phyloP scores from a whole-genome alignment of 2,797 vertebrate species.

The Picus viridis region DNA sequence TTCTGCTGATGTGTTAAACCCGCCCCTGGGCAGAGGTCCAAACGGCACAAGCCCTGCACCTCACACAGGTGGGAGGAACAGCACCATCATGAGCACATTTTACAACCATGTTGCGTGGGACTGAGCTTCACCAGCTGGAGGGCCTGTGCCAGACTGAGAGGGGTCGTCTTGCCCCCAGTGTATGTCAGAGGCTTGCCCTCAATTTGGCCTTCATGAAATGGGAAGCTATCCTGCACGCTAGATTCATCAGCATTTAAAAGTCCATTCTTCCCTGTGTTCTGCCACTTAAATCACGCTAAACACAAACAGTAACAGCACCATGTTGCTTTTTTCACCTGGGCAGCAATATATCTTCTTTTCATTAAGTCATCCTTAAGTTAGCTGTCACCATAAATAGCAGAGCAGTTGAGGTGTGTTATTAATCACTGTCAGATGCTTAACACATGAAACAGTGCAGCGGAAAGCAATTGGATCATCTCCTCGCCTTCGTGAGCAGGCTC shows the following conservation, averaged over 20 bases:
- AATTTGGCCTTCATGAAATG: background rate
- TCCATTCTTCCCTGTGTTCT: rapidly evolving
- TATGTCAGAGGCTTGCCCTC: background rate
- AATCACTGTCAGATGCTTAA: background rate
- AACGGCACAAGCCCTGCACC: rapidly evolving
- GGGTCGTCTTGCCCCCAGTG: background rate
- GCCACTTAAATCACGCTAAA: background rate
- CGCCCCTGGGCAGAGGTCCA: background rate
- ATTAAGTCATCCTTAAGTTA: background rate
- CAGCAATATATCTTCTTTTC: background rate
- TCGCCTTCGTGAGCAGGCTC: background rate
- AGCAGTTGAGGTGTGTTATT: background rate
- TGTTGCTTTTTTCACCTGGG: background rate
- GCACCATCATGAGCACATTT: rapidly evolving
- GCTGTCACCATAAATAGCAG: background rate
- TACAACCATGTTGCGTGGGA: background rate
- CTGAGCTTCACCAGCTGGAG: background rate
- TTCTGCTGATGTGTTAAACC: background rate
- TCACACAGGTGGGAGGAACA: rapidly evolving
- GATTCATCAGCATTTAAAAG: background rate
- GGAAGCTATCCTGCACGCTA: rapidly evolving
- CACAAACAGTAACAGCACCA: background rate
- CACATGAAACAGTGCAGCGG: background rate
- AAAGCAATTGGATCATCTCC: background rate
- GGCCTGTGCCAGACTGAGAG: background rate